These are phyloP conservation scores for Leistus spinibarbis DNA, from an alignment of 2,888 invertebrate genomes.

Conservation along the genomic window DNA sequence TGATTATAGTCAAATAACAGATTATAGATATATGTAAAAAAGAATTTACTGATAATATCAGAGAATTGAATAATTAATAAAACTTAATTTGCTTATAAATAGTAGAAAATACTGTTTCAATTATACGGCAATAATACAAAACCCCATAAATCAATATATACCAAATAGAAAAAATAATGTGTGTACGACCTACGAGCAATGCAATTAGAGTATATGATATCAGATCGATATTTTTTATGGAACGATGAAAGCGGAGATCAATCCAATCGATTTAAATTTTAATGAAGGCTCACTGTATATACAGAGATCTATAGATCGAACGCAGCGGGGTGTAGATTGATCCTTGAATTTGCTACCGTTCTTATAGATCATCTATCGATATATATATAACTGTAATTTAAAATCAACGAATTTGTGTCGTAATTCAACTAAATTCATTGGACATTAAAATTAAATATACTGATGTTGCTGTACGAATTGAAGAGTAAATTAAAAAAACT, in stretches of 20 bases:
- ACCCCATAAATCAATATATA: neutral
- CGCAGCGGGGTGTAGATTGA: constrained; percentile 32
- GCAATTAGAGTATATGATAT: neutral
- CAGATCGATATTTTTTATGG: neutral
- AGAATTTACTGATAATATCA: neutral
- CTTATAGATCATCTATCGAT: neutral
- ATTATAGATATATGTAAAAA: neutral
- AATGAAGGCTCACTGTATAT: constrained; percentile 3
- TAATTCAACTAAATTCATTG: too few relatives aligned
- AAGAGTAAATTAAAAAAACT: too few relatives aligned
- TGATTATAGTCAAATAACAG: neutral
- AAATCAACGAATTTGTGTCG: neutral
- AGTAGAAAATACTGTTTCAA: neutral
- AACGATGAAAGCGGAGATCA: neutral
- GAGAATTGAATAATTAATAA: neutral
- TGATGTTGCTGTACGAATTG: too few relatives aligned
- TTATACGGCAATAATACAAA: neutral
- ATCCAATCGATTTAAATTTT: constrained; percentile 5
- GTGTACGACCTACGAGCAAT: neutral
- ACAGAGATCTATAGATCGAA: constrained; percentile 1
- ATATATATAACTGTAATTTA: neutral
- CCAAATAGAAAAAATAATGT: neutral
- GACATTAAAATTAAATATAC: too few relatives aligned
- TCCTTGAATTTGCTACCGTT: constrained; percentile 29
- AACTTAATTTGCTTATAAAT: neutral